Evolutionary conservation across 2,888 invertebrate genomes (phyloP).

Genomic region (Lasioglossum morio): DNA sequence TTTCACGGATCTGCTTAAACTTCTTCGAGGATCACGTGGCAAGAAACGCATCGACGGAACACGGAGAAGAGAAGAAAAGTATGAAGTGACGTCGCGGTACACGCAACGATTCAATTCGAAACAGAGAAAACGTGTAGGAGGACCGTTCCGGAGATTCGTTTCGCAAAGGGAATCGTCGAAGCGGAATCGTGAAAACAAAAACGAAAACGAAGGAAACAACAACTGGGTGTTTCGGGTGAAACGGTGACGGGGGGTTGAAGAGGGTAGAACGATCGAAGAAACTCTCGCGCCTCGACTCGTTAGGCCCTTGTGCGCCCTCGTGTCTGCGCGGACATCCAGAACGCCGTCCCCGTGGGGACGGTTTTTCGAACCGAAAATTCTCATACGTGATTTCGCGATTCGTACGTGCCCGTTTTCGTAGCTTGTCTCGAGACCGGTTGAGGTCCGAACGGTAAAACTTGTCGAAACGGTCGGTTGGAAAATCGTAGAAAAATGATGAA

Average conservation of each 20-base stretch:
- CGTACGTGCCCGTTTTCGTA: constrained; percentile 31
- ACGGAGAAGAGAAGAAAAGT: constrained; percentile 1
- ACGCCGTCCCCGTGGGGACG: constrained; percentile 32
- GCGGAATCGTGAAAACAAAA: neutral
- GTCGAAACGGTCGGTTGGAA: constrained; percentile 45
- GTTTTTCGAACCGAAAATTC: constrained; percentile 30
- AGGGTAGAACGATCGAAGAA: constrained; percentile 21
- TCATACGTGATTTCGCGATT: constrained; percentile 20
- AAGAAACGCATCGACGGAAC: constrained; percentile 22
- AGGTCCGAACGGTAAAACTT: constrained; percentile 21
- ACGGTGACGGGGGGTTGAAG: neutral
- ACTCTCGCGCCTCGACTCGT: constrained; percentile 54
- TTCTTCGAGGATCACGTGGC: neutral
- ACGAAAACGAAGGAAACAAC: constrained; percentile 3
- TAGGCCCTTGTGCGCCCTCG: constrained; percentile 71
- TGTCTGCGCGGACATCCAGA: constrained; percentile 62
- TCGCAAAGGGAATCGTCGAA: neutral
- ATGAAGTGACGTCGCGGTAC: constrained; percentile 24
- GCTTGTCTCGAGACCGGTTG: constrained; percentile 26
- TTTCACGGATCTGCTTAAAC: neutral
- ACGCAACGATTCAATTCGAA: constrained; percentile 43
- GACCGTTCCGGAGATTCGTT: constrained; percentile 16
- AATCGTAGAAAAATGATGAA: constrained; percentile 61
- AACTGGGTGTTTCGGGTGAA: neutral
- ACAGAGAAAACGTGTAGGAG: constrained; percentile 25